A percentile compares a stretch with the other conserved stretches of the same genome.
These are phyloP conservation scores for Poeciliopsis occidentalis DNA, from an alignment of 2,113 vertebrate genomes.

Conservation along the genomic window DNA sequence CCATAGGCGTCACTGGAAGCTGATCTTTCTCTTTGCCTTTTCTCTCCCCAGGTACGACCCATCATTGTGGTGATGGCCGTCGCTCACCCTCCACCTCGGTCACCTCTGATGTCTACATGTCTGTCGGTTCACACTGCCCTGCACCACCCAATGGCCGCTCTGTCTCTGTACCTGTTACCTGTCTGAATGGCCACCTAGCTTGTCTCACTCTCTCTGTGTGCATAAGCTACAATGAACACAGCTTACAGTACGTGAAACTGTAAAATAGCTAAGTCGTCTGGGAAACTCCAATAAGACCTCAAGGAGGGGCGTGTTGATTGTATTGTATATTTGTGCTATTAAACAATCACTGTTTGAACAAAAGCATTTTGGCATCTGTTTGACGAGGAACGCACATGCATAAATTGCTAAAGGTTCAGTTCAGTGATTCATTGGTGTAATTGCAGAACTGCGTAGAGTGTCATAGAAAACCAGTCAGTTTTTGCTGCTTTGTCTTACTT, in stretches of 20 bases:
- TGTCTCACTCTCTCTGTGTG: constrained; percentile 16
- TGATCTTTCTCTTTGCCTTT: constrained; percentile 23
- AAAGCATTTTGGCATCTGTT: constrained; percentile 18
- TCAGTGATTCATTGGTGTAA: not conserved
- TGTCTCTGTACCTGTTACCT: constrained; percentile 27
- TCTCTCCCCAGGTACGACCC: constrained; percentile 75
- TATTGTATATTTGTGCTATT: constrained; percentile 77
- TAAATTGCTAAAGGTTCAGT: not conserved
- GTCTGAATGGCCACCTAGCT: constrained; percentile 9
- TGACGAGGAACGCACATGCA: not conserved
- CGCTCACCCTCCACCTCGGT: constrained; percentile 26
- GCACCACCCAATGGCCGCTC: constrained; percentile 12
- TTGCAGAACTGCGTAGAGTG: not conserved
- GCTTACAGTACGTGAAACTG: constrained; percentile 52
- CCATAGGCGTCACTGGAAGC: not conserved
- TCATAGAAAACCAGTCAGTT: not conserved
- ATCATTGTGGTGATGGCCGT: constrained; percentile 77
- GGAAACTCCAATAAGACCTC: constrained; percentile 30
- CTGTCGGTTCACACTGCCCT: constrained; percentile 2
- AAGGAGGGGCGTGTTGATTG: constrained; percentile 62
- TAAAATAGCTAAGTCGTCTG: constrained; percentile 67
- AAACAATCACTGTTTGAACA: constrained; percentile 75
- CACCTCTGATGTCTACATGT: constrained; percentile 46
- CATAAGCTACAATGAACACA: constrained; percentile 28
- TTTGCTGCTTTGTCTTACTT: not conserved